Base-by-base conservation (phyloP, 1,140 invertebrate species). In the Lordiphosa clarofinis region DNA sequence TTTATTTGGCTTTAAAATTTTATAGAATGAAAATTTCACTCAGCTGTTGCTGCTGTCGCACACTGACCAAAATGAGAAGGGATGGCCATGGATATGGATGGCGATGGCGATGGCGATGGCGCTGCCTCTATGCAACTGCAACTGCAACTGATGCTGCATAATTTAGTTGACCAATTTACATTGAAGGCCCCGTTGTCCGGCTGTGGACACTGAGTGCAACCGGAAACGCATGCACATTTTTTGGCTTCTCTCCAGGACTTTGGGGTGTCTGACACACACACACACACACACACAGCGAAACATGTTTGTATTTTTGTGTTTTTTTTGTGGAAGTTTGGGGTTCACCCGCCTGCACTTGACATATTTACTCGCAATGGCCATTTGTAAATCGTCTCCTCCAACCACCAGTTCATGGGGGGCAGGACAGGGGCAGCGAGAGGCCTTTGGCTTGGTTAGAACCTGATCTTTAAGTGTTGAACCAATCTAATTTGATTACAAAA, bases 141-240 rank as follows among this genome's bases (percentile, higher is more conserved):
- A 59, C 67, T 66, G 75, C 75, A 82, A 82, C 73, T 84, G 75
- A 70, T 81, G 76, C 73, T 87, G 82, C 82, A 87, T 87, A 87
- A 87, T 87, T 87, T 87, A 87, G 82, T 79, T 78, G 82, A 72
- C 76, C 82, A 87, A 87, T 87, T 87, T 87, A 74, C 82, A 78
- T 73, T 73, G 79, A 28, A 28, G 24, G 24, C 24, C 24, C 24
- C 24, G 64, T 40, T 59, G 59, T 73, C 19, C 43, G 43, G 24
- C 24, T 46, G 24, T 76, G 65, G 73, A 53, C 69, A 60, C 56
- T 86, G 78, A 84, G 81, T 86, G 81, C 73, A 82, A 87, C 82
- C 82, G 82, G 82, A 87, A 86, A 73, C 79, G 76, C 76, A 82
- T 70, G 62, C 72, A 38, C 46, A 42, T 72, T 43, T 44, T 61